A percentile compares a stretch with the other conserved stretches of the same genome.
phyloP scores from a whole-genome alignment of 2,888 invertebrate genomes.

The Drymonia ruficornis region DNA sequence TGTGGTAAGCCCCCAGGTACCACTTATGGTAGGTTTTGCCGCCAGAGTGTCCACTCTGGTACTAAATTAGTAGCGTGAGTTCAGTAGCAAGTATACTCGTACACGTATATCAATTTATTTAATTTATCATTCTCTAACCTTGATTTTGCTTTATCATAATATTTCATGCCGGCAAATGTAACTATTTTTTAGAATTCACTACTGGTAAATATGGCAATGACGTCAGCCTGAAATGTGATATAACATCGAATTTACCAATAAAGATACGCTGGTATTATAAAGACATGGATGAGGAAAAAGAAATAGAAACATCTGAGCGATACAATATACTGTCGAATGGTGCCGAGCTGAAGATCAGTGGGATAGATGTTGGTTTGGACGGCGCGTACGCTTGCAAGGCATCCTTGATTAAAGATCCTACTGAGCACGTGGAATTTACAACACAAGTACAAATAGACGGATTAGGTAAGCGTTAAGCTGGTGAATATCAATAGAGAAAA shows the following conservation, averaged over 20 bases:
- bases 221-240: not conserved
- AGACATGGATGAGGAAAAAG: not conserved
- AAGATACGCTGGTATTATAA: not conserved
- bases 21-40: too few species aligned
- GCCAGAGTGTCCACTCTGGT: too few species aligned
- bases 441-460: slow-evolving; percentile 1
- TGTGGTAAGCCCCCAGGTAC: too few species aligned
- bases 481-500: too few species aligned
- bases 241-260: not conserved
- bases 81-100: too few species aligned
- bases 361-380: slow-evolving; percentile 11
- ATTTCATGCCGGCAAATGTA: too few species aligned
- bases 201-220: not conserved
- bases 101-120: too few species aligned
- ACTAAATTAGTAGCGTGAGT: too few species aligned
- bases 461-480: slow-evolving; percentile 30
- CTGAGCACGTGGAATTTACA: not conserved
- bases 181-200: not conserved
- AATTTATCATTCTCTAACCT: too few species aligned
- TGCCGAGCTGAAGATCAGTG: slow-evolving; percentile 10
- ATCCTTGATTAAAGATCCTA: not conserved
- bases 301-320: not conserved
- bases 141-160: too few species aligned
- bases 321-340: not conserved
- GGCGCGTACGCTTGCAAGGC: slow-evolving; percentile 13